Conservation (phyloP, 2,797 vertebrate species). For the Vireo griseus region DNA sequence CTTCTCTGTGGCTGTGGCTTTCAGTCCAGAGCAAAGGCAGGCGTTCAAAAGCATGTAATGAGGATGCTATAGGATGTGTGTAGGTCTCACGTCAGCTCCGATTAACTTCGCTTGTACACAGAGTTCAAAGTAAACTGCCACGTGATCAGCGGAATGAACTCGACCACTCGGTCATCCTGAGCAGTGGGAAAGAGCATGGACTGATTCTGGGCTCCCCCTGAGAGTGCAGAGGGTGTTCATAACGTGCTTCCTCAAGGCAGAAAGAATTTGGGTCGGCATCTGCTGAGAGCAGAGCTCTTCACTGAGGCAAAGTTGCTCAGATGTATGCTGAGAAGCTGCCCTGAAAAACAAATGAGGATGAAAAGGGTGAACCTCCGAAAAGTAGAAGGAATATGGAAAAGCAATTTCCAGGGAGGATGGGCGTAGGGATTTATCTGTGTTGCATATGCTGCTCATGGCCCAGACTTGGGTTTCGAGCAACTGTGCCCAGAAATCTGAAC, state of each 20-base stretch:
- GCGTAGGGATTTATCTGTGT: fast-evolving
- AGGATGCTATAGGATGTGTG: neutral
- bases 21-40: neutral
- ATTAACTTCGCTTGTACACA: neutral
- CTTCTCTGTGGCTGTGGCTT: neutral
- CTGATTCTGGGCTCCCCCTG: neutral
- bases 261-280: fast-evolving
- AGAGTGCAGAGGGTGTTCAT: neutral
- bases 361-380: neutral
- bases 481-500: fast-evolving
- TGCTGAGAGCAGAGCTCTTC: neutral
- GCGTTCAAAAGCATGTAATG: neutral
- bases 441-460: fast-evolving
- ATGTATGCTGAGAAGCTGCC: neutral
- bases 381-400: neutral
- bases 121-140: neutral
- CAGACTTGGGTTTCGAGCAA: neutral
- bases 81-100: neutral
- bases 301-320: neutral
- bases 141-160: neutral
- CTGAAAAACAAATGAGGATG: neutral
- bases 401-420: fast-evolving
- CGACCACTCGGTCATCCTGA: neutral
- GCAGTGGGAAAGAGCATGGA: neutral
- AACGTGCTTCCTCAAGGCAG: neutral